phyloP scores from a whole-genome alignment of 1,140 invertebrate genomes.

The Drosophila repletoides region DNA sequence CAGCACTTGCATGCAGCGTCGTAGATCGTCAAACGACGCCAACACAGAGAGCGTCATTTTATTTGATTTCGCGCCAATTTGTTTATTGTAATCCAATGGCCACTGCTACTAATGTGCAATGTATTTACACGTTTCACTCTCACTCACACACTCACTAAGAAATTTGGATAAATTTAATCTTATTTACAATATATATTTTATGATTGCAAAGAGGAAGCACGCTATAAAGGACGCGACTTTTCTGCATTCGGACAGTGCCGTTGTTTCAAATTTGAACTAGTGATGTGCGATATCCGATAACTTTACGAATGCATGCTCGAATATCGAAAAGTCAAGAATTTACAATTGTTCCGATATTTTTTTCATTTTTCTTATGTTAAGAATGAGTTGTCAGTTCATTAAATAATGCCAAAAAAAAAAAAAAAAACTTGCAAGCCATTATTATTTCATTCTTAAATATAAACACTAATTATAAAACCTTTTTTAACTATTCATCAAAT shows the following conservation, averaged over 20 bases:
- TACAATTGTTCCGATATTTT: too few relatives aligned
- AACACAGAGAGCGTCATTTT: slow-evolving; percentile 83
- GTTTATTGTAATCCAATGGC: background rate
- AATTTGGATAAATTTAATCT: background rate
- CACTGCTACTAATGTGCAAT: background rate
- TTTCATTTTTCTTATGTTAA: too few relatives aligned
- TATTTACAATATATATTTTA: slow-evolving; percentile 28
- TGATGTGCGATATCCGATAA: slow-evolving; percentile 21
- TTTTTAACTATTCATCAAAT: too few relatives aligned
- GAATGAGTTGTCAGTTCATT: too few relatives aligned
- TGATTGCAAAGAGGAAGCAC: slow-evolving; percentile 43
- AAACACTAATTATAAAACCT: too few relatives aligned
- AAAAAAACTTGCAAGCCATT: too few relatives aligned
- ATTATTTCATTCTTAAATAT: too few relatives aligned
- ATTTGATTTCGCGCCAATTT: slow-evolving; percentile 32
- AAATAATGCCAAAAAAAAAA: too few relatives aligned
- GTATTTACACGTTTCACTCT: background rate
- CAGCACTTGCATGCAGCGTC: slow-evolving; percentile 86
- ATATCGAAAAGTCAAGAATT: too few relatives aligned
- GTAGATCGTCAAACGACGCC: slow-evolving; percentile 86
- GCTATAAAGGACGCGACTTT: slow-evolving; percentile 60
- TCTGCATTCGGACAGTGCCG: slow-evolving; percentile 54
- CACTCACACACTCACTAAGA: background rate
- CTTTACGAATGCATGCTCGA: too few relatives aligned
- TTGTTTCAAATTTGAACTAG: slow-evolving; percentile 63